Evolutionary conservation across 2,113 vertebrate species (phyloP).

Genomic region (Colaptes auratus): DNA sequence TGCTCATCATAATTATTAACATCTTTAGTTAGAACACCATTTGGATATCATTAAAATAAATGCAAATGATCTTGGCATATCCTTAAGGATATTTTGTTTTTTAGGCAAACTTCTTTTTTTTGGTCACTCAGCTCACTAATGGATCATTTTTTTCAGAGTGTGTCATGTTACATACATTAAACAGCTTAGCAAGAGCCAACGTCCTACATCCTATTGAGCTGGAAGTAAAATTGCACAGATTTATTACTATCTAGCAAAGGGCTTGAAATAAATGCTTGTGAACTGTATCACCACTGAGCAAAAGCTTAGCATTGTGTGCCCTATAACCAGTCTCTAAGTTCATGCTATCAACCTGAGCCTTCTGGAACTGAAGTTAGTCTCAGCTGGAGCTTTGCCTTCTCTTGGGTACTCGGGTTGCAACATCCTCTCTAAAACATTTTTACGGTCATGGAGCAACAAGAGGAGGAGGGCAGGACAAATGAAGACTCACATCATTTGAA

Average conservation of each 20-base stretch:
- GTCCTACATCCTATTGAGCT: neutral
- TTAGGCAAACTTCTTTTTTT: neutral
- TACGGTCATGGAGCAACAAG: neutral
- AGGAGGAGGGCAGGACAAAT: neutral
- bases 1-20: slow-evolving; percentile 2
- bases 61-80: neutral
- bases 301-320: neutral
- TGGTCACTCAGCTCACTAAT: neutral
- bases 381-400: neutral
- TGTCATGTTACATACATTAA: neutral
- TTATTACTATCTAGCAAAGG: neutral
- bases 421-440: neutral
- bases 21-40: slow-evolving; percentile 24
- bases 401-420: neutral
- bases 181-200: neutral
- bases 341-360: neutral
- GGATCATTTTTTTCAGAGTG: neutral
- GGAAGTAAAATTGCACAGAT: neutral
- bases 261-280: neutral
- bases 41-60: slow-evolving; percentile 33
- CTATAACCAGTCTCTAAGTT: neutral
- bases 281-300: neutral
- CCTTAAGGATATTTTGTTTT: neutral
- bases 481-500: neutral
- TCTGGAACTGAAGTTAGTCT: neutral